A percentile compares a stretch with the other conserved stretches of the same genome.
Conservation (phyloP, 2,888 invertebrate species). For the Helicoverpa assulta region DNA sequence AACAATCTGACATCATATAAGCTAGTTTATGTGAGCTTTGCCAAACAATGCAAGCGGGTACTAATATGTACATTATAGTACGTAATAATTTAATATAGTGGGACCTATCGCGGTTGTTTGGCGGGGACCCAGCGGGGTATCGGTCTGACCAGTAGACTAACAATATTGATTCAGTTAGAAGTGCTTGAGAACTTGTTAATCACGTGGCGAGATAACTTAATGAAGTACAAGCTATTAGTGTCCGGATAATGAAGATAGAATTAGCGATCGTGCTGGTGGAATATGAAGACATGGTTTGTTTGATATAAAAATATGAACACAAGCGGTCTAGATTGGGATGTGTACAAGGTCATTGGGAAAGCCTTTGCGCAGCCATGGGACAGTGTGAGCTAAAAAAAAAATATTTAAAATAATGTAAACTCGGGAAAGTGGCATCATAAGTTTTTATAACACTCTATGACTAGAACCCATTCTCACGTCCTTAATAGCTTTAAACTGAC, state of each 20-base stretch:
- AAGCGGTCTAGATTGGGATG: too few relatives aligned
- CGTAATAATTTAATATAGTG: slow-evolving; percentile 19
- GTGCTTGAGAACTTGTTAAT: slow-evolving; percentile 33
- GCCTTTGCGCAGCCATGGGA: too few relatives aligned
- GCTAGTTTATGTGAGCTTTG: background rate
- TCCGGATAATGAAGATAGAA: background rate
- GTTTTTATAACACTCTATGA: too few relatives aligned
- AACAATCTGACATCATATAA: background rate
- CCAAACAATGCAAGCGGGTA: background rate
- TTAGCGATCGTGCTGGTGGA: background rate
- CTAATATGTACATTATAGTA: slow-evolving; percentile 15
- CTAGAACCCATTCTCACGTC: too few relatives aligned
- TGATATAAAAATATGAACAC: background rate
- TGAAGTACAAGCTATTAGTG: background rate
- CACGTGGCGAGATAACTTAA: slow-evolving; percentile 6
- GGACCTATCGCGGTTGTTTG: slow-evolving; percentile 27
- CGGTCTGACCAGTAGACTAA: slow-evolving; percentile 9
- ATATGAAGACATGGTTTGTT: background rate
- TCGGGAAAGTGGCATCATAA: too few relatives aligned
- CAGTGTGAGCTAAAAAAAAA: too few relatives aligned
- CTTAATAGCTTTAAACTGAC: too few relatives aligned
- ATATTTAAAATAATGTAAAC: too few relatives aligned
- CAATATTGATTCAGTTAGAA: slow-evolving; percentile 42
- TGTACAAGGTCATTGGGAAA: too few relatives aligned
- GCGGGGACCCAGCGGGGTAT: slow-evolving; percentile 32